Evolutionary conservation across 2,888 invertebrate genomes (phyloP).

Genomic region (Caenorhabditis doughertyi): DNA sequence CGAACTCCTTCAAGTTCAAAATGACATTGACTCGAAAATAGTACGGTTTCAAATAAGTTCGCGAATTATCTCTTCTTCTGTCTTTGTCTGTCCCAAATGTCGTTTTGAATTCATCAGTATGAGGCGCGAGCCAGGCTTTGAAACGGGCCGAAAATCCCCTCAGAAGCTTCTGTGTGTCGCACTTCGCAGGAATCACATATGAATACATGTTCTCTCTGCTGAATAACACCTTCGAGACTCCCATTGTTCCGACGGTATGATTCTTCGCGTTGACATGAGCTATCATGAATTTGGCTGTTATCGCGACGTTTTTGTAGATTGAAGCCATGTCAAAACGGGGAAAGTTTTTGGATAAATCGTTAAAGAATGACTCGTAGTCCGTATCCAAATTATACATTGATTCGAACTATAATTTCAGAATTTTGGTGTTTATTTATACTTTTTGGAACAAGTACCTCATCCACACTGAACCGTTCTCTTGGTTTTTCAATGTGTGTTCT

Average conservation of each 20-base stretch:
- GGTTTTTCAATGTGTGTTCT: too few species aligned
- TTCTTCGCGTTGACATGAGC: conserved; percentile 2
- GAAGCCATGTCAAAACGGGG: too few species aligned
- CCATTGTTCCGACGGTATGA: neutral
- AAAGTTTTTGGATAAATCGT: neutral
- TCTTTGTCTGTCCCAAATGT: conserved; percentile 6
- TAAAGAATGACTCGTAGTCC: neutral
- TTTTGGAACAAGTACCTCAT: too few species aligned
- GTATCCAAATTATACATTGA: neutral
- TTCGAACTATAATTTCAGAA: too few species aligned
- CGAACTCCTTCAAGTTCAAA: conserved; percentile 11
- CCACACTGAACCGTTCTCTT: too few species aligned
- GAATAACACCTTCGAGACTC: conserved; percentile 22
- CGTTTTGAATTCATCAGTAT: neutral
- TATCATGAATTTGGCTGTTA: neutral
- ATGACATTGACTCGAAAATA: conserved; percentile 9
- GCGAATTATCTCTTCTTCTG: neutral
- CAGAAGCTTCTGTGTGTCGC: neutral
- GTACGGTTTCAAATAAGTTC: neutral
- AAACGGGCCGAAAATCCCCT: neutral
- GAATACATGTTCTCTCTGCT: conserved; percentile 1
- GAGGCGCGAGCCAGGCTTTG: neutral
- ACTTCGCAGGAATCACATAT: conserved; percentile 1
- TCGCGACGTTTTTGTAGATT: neutral
- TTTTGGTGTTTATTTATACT: too few species aligned